These are phyloP conservation scores for Protobothrops mucrosquamatus DNA, from an alignment of 2,113 vertebrate species.

Conservation along the genomic window DNA sequence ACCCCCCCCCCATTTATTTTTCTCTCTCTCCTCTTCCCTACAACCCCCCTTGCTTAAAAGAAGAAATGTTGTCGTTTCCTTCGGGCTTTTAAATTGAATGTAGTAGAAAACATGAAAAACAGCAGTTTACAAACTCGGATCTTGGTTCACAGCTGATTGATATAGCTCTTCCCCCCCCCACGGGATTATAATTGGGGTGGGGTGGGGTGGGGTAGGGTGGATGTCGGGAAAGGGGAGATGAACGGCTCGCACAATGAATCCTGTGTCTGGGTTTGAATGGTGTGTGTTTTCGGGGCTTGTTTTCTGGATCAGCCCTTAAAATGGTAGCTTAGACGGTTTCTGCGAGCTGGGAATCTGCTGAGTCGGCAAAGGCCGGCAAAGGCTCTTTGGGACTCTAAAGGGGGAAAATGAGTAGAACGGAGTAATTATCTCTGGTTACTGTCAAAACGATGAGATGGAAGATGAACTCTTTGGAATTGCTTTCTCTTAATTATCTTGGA, in stretches of 20 bases:
- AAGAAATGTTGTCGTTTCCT: neutral
- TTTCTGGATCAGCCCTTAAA: neutral
- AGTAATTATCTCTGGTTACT: neutral
- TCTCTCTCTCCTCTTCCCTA: too few species aligned
- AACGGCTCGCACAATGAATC: neutral
- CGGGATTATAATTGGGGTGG: neutral
- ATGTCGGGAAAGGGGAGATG: neutral
- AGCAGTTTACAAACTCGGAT: too few species aligned
- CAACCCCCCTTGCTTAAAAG: too few species aligned
- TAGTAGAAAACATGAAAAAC: too few species aligned
- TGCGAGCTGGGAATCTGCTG: constrained; percentile 30
- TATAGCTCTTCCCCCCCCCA: neutral
- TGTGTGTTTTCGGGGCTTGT: neutral
- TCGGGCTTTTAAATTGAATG: neutral
- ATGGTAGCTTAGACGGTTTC: neutral
- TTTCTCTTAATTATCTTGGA: neutral
- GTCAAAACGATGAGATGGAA: neutral
- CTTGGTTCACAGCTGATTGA: neutral
- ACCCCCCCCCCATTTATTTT: neutral
- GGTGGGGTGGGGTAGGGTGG: neutral
- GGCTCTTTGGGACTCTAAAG: neutral
- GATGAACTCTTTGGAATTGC: neutral
- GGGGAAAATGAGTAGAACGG: neutral
- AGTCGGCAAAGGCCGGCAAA: constrained; percentile 13
- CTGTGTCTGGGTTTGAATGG: accelerated